Base-by-base conservation (phyloP, 1,140 invertebrate genomes). In the Drosophila bocqueti region DNA sequence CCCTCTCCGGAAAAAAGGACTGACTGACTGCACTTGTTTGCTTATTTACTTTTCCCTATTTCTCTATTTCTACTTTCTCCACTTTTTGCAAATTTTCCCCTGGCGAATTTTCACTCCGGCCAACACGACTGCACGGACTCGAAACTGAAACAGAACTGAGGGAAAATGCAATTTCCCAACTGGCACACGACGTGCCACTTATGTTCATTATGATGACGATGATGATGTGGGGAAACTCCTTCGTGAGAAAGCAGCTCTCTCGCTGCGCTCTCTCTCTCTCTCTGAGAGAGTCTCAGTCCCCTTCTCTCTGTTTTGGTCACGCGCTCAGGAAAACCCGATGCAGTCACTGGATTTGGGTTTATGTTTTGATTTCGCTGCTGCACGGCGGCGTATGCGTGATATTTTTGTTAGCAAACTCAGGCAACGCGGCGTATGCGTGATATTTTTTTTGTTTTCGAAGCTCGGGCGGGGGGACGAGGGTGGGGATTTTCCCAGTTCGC, bases 121-220 rank as follows among this genome's bases (percentile, higher is more conserved):
- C 60, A 62, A 77, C 67, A 54, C 74, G 82, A 74, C 84, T 89
- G 84, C 84, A 87, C 73, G 81, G 81, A 89, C 81, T 84, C 81
- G 81, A 81, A 81, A 89, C 84, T 84, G 67, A 89, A 83, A 73
- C 82, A 78, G 81, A 90, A 89, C 85, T 90, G 78, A 89, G 80
- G 82, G 77, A 74, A 64, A 80, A 84, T 87, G 84, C 84, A 87
- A 65, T 89, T 87, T 71, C 34, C 29, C 74, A 63, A 46, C 49
- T 66, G 47, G 40, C 79, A 68, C 82, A 85, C 82, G 83, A 85
- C 73, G 73, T 66, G 43, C 54, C 74, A 76, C 75, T 89, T 81
- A 66, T 78, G 84, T 24, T 85, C 79, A 83, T 71, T 55, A 65
- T 67, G 42, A 49, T 66, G 59, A 46, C 63, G 64, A 74, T 63